Evolutionary conservation across 2,888 invertebrate species (phyloP), one percentile per base, ranked within the genome.

Genomic region (Lasioglossum leucozonium): DNA sequence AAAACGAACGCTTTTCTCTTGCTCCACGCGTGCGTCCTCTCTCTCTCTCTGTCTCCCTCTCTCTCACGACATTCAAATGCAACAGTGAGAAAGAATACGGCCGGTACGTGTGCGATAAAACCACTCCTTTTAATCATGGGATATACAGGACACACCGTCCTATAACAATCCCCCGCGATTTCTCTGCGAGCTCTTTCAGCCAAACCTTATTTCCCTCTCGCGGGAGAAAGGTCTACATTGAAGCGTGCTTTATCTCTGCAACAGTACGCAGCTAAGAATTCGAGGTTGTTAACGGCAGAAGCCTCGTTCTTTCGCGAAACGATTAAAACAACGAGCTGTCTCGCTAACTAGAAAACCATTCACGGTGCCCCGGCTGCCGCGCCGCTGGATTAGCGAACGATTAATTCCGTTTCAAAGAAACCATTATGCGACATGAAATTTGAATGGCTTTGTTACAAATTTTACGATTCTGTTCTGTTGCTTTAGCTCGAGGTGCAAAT

Each of bases 101-200:
- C n/a, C 11, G 55, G 62, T 18, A 78, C 58, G 75, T 42, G 80
- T n/a, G 18, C 76, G 80, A 80, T 75, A 72, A 72, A 72, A 73
- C 78, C 78, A 72, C 81, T 77, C 69, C 71, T 82, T 82, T 82
- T 82, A 78, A 82, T 82, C 69, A 40, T 58, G 30, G 47, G 51
- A 82, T 37, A 37, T 67, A 62, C 4, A 26, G 67, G 26, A 77
- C 77, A 77, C 77, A 34, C 34, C 55, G 81, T 81, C 34, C 67
- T 51, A 4, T 55, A 44, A 81, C 77, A 72, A 55, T 72, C 42
- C 40, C n/a, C n/a, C 77, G 40, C 44, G 79, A 72, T 65, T 47
- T 44, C n/a, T 65, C 40, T 13, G 34, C 65, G 77, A 16, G 40
- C 30, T 51, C 26, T 62, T 67, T 72, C 65, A 72, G 69, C 62